Percentiles rank a stretch among this genome's conserved stretches.
Evolutionary conservation across 2,797 vertebrate genomes (phyloP).

Genomic region (Centroberyx gerrardi): DNA sequence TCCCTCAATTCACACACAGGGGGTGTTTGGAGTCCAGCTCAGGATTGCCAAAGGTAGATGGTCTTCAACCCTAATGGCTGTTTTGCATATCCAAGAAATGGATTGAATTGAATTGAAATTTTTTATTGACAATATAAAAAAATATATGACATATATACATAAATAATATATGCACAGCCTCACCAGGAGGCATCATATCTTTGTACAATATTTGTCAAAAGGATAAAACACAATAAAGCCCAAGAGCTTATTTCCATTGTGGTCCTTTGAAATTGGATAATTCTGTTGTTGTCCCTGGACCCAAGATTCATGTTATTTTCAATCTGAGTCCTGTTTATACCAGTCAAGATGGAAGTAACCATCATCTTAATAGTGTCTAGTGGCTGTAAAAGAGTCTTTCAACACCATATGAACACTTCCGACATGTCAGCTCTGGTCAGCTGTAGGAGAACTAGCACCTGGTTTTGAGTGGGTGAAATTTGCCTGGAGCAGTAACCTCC

Average conservation of each 20-base stretch:
- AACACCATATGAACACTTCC: neutral
- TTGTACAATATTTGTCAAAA: no score
- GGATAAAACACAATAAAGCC: no score
- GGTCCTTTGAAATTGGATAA: no score
- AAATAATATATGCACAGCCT: no score
- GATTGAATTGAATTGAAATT: no score
- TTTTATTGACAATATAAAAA: no score
- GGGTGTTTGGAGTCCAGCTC: constrained; percentile 85
- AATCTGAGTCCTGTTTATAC: neutral
- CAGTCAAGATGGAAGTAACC: neutral
- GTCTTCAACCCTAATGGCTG: neutral
- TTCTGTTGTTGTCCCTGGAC: neutral
- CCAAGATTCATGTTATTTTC: neutral
- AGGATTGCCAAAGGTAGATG: constrained; percentile 84
- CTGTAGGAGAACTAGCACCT: constrained; percentile 4
- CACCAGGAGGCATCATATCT: no score
- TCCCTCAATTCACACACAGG: constrained; percentile 79
- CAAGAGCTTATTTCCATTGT: no score
- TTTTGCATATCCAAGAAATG: neutral
- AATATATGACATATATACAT: no score
- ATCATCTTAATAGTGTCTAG: neutral
- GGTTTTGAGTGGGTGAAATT: neutral
- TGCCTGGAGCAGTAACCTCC: neutral
- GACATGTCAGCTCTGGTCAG: neutral
- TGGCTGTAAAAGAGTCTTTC: neutral